Percentiles rank a stretch among this genome's conserved stretches.
These are phyloP conservation scores for Dissostichus mawsoni DNA, from an alignment of 2,113 vertebrate genomes.

Conservation along the genomic window DNA sequence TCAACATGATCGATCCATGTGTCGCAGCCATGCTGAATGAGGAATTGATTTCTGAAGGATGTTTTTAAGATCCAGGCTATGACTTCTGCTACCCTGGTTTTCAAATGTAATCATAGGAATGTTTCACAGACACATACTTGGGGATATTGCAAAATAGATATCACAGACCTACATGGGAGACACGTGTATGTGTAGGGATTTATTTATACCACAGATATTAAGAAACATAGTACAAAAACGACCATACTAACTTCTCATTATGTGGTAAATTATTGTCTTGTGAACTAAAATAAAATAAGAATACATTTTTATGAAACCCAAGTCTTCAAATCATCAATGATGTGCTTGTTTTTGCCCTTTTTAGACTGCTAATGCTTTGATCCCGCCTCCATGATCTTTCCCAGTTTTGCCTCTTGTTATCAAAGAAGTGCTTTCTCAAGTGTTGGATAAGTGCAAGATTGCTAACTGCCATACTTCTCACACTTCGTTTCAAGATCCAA, in stretches of 20 bases:
- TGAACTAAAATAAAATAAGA: too few species aligned
- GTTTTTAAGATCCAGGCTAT: constrained; percentile 63
- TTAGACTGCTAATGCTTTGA: not conserved
- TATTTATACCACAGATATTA: not conserved
- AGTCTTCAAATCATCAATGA: too few species aligned
- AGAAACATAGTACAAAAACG: too few species aligned
- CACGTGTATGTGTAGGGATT: not conserved
- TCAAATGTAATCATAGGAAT: constrained; percentile 60
- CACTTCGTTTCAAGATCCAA: constrained; percentile 37
- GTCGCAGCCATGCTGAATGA: constrained; percentile 51
- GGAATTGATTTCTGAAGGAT: constrained; percentile 76
- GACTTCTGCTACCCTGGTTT: constrained; percentile 50
- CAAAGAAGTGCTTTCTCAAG: not conserved
- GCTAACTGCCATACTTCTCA: constrained; percentile 5
- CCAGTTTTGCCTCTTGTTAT: not conserved
- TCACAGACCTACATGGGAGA: not conserved
- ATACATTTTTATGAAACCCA: too few species aligned
- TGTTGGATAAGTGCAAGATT: not conserved
- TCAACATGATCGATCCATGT: constrained; percentile 55
- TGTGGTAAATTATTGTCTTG: too few species aligned
- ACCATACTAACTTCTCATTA: too few species aligned
- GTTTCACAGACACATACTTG: constrained; percentile 4
- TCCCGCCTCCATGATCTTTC: not conserved
- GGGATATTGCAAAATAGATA: not conserved
- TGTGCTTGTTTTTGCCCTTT: not conserved